Evolutionary conservation across 2,113 vertebrate species (phyloP), one percentile per base, ranked within the genome.

Genomic region (Oryzias curvinotus): DNA sequence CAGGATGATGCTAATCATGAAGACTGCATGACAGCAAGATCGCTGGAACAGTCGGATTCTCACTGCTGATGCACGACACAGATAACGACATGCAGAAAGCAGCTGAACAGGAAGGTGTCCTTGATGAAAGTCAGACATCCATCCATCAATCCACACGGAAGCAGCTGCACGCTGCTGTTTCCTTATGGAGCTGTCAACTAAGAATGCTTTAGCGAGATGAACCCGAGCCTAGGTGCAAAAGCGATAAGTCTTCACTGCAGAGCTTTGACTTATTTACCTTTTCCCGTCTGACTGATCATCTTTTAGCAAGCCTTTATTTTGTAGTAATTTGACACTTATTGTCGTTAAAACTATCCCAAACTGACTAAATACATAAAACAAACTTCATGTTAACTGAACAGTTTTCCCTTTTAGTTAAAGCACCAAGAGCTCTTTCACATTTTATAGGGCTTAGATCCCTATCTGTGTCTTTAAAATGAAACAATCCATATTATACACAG

Each of bases 381-480:
- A 36, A 36, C 7, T 36, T 7, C 30, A 36, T 7, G 7, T 36
- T 7, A 36, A 8, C 21, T 36, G 30, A 36, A 36, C 30, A 36
- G 10, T 36, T 42, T 18, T 43, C 19, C 50, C 18, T 36, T 36
- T 8, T 7, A 10, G 44, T 58, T 62, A 25, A 50, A 26, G 50
- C 62, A 57, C 43, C 75, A 79, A 73, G 66, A 73, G 78, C 64
- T 77, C 77, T 67, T 68, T 36, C 66, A 76, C 72, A 68, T 14
- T 71, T 55, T 28, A 79, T 81, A 80, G 55, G 69, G 83, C 83
- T 83, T 10, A 64, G 51, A 21, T 25, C 30, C 74, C 67, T 53
- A 52, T 58, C 47, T 21, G 16, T 12, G 46, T 45, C 57, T 59
- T 1, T 54, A 47, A 57, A 58, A 57, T 3, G 4, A 26, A 71